A percentile compares a stretch with the other conserved stretches of the same genome.
These are phyloP conservation scores for Philypnodon macrostomus DNA, from an alignment of 2,797 vertebrate species.

Conservation along the genomic window DNA sequence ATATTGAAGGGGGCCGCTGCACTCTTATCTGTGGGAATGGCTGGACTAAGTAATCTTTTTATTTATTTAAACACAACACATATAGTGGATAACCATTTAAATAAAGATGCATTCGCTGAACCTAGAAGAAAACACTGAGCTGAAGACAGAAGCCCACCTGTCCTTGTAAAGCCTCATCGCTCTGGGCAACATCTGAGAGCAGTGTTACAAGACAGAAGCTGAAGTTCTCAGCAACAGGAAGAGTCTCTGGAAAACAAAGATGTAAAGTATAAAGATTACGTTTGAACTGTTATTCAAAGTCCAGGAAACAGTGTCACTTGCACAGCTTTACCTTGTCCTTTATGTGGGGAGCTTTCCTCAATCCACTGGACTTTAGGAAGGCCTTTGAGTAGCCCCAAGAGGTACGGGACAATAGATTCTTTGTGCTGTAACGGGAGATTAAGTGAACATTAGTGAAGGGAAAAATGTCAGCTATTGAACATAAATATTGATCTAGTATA, in stretches of 20 bases:
- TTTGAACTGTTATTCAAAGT: neutral
- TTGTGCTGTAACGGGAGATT: constrained; percentile 83
- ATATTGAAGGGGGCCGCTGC: too few species aligned
- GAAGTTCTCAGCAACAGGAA: constrained; percentile 95
- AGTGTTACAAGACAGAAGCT: constrained; percentile 92
- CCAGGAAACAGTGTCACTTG: neutral
- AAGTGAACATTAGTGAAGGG: neutral
- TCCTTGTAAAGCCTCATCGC: constrained; percentile 81
- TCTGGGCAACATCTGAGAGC: constrained; percentile 90
- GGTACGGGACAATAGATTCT: constrained; percentile 89
- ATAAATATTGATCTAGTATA: neutral
- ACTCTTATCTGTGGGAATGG: too few species aligned
- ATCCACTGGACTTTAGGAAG: constrained; percentile 96
- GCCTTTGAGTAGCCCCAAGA: constrained; percentile 88
- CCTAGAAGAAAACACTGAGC: neutral
- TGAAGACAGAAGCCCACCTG: constrained; percentile 77
- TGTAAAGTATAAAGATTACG: neutral
- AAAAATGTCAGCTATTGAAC: neutral
- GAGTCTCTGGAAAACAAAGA: constrained; percentile 74
- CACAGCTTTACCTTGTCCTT: constrained; percentile 80
- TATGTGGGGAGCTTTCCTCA: constrained; percentile 90
- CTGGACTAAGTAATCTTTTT: too few species aligned
- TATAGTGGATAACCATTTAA: neutral
- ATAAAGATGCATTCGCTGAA: neutral
- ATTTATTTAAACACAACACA: neutral